Percentiles rank a stretch among this genome's conserved stretches.
Evolutionary conservation across 2,888 invertebrate genomes (phyloP).

Genomic region (Drosophila ezoana): DNA sequence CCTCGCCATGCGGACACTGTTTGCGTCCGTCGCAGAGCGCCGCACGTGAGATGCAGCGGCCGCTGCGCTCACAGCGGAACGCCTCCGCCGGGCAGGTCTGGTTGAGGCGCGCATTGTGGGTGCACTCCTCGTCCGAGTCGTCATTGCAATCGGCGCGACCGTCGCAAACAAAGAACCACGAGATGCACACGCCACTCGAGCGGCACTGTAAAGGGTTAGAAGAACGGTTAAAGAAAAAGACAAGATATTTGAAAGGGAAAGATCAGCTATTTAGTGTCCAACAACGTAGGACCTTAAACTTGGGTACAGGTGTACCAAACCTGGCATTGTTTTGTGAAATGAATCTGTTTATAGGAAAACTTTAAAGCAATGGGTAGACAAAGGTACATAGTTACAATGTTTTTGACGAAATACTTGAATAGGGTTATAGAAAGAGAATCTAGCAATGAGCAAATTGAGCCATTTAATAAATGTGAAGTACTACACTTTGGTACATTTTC

Average conservation of each 20-base stretch:
- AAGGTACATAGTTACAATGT: no score
- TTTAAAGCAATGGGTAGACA: no score
- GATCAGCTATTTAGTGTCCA: no score
- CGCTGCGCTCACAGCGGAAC: conserved; percentile 89
- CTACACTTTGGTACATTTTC: neutral
- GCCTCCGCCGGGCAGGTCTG: conserved; percentile 89
- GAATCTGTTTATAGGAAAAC: no score
- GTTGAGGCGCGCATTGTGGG: conserved; percentile 84
- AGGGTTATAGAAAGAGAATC: neutral
- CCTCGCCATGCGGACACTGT: conserved; percentile 92
- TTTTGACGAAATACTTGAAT: neutral
- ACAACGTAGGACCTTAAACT: no score
- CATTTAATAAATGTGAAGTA: no score
- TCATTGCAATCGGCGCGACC: conserved; percentile 92
- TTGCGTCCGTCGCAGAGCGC: conserved; percentile 92
- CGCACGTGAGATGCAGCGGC: conserved; percentile 91
- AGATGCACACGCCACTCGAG: conserved; percentile 93
- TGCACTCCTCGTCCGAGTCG: conserved; percentile 94
- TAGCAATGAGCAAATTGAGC: neutral
- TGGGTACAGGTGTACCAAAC: no score
- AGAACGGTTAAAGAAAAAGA: neutral
- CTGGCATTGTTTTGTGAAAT: no score
- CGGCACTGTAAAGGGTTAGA: conserved; percentile 88
- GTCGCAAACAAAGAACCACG: conserved; percentile 97
- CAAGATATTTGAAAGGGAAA: no score